Percentiles rank a stretch among this genome's conserved stretches.
Conservation (phyloP, 1,140 invertebrate species). For the Probaryconus sp. region DNA sequence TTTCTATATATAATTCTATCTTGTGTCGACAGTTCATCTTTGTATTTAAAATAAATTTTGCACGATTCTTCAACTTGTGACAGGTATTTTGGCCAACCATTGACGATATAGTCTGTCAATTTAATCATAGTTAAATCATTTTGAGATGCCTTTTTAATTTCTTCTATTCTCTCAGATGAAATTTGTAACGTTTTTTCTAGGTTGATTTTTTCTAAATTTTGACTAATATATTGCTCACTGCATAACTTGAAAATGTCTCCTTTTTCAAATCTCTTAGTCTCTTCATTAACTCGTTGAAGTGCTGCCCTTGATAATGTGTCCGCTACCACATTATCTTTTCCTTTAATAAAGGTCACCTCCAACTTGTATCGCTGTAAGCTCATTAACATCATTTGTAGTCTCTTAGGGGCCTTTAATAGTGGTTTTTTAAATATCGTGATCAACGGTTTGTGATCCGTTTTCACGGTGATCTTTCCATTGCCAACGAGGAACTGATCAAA, state of each 20-base stretch:
- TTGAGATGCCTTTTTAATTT: not conserved
- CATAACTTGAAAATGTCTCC: not conserved
- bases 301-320: conserved; percentile 6
- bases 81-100: conserved; percentile 4
- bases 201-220: not conserved
- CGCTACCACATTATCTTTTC: conserved; percentile 1
- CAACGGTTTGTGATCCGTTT: conserved; percentile 77
- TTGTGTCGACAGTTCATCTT: conserved; percentile 12
- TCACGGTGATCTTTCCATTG: conserved; percentile 54
- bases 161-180: not conserved
- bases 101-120: not conserved
- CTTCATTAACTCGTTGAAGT: not conserved
- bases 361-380: not conserved
- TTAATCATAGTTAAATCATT: not conserved
- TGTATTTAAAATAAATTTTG: conserved; percentile 2
- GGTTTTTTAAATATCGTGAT: conserved; percentile 74
- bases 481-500: conserved; percentile 70
- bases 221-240: not conserved
- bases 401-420: conserved; percentile 67
- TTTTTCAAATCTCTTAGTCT: not conserved
- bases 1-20: conserved; percentile 1
- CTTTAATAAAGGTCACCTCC: not conserved
- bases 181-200: conserved; percentile 1
- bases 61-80: not conserved
- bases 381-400: conserved; percentile 48